Evolutionary conservation across 1,140 invertebrate species (phyloP).

Genomic region (Argopecten irradians): DNA sequence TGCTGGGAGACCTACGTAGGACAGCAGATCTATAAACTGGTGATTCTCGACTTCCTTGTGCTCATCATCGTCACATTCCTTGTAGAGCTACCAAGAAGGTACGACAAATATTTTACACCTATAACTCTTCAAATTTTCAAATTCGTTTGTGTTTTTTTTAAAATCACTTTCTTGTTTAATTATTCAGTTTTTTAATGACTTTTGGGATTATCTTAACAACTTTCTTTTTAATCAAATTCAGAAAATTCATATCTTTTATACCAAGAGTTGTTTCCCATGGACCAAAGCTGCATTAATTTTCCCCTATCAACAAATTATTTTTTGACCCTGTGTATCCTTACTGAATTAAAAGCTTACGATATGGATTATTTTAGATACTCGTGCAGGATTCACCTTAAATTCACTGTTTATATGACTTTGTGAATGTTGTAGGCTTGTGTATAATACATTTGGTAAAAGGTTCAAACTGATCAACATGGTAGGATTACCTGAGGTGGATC

Average conservation of each 20-base stretch:
- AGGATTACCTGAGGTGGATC: constrained; percentile 84
- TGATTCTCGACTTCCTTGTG: constrained; percentile 87
- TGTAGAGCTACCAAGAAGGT: constrained; percentile 86
- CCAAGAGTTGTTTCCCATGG: neutral
- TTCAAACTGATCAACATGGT: constrained; percentile 56
- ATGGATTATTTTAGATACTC: too few species aligned
- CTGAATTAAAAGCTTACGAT: too few species aligned
- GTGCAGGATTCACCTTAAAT: too few species aligned
- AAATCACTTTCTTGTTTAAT: too few species aligned
- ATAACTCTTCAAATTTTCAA: too few species aligned
- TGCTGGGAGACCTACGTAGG: constrained; percentile 95
- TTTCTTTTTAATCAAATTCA: neutral
- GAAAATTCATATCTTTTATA: neutral
- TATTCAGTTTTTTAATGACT: too few species aligned
- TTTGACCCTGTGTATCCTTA: too few species aligned
- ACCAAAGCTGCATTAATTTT: too few species aligned
- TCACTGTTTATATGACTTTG: neutral
- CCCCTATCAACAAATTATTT: too few species aligned
- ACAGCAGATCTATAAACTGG: constrained; percentile 90
- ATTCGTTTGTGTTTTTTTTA: too few species aligned
- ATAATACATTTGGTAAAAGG: constrained; percentile 43
- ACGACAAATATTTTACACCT: constrained; percentile 41
- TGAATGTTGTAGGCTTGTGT: constrained; percentile 41
- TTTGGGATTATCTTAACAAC: too few species aligned
- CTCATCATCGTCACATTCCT: constrained; percentile 87